Percentiles rank a stretch among this genome's conserved stretches.
phyloP scores from a whole-genome alignment of 2,888 invertebrate species.

The Mythimna loreyi region DNA sequence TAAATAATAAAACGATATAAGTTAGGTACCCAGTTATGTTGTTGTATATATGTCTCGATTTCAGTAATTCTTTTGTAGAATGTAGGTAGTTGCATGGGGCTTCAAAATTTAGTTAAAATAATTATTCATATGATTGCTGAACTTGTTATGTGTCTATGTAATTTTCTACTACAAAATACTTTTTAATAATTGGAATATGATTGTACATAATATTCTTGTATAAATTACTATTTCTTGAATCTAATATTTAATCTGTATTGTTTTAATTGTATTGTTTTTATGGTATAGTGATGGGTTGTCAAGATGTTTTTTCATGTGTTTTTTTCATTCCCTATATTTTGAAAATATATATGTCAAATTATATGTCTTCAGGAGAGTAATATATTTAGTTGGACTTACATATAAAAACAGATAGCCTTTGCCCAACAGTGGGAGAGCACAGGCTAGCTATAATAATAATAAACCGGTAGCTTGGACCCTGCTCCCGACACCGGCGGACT shows the following conservation, averaged over 20 bases:
- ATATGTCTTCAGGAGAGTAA: background rate
- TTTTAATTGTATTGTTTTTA: conserved; percentile 32
- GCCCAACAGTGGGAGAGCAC: too few relatives aligned
- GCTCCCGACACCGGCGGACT: too few relatives aligned
- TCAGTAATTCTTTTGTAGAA: conserved; percentile 15
- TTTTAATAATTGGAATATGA: conserved; percentile 20
- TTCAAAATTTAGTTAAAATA: background rate
- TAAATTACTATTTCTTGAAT: conserved; percentile 21
- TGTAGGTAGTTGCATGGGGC: conserved; percentile 50
- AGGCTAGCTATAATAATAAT: too few relatives aligned
- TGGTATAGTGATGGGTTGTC: conserved; percentile 40
- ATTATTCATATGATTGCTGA: conserved; percentile 24
- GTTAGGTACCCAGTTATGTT: too few relatives aligned
- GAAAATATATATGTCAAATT: background rate
- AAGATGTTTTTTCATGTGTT: background rate
- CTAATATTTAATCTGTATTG: conserved; percentile 27
- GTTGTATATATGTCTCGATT: conserved; percentile 34
- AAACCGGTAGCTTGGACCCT: too few relatives aligned
- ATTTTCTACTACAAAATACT: background rate
- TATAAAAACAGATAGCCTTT: too few relatives aligned
- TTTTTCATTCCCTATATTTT: too few relatives aligned
- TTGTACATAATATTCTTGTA: conserved; percentile 33
- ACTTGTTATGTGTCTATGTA: conserved; percentile 28
- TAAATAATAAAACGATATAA: too few relatives aligned
- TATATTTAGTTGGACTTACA: background rate